Evolutionary conservation across 2,797 vertebrate genomes (phyloP).

Genomic region (Danio jaintianensis): DNA sequence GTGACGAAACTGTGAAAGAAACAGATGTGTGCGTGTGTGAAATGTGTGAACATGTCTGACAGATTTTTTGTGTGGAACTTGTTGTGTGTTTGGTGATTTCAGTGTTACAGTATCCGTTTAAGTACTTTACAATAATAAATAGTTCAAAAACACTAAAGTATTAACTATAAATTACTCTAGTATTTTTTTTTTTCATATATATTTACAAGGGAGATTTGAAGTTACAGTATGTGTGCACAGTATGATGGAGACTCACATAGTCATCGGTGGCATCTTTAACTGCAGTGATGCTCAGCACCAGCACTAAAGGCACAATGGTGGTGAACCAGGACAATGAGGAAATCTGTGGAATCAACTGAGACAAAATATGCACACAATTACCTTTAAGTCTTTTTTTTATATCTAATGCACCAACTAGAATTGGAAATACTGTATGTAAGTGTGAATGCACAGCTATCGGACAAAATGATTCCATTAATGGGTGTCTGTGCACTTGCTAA

Average conservation of each 20-base stretch:
- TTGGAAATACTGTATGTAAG: neutral
- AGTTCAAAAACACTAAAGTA: too few relatives aligned
- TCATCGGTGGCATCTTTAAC: conserved; percentile 96
- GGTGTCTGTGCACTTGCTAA: neutral
- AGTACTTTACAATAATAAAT: too few relatives aligned
- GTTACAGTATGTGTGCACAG: conserved; percentile 14
- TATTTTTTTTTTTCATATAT: neutral
- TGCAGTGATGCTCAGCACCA: conserved; percentile 94
- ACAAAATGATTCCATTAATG: neutral
- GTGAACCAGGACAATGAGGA: conserved; percentile 97
- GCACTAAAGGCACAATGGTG: conserved; percentile 98
- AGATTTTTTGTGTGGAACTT: neutral
- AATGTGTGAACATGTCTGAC: neutral
- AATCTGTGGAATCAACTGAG: conserved; percentile 93
- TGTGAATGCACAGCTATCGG: neutral
- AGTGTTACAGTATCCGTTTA: neutral
- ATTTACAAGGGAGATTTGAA: neutral
- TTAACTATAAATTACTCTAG: neutral
- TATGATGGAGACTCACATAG: conserved; percentile 82
- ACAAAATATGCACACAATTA: conserved; percentile 19
- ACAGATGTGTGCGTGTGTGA: neutral
- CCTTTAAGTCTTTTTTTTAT: neutral
- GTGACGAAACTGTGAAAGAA: conserved; percentile 88
- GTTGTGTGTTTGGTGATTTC: neutral
- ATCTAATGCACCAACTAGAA: neutral